Percentiles rank a stretch among this genome's conserved stretches.
These are phyloP conservation scores for Liasis olivaceus DNA, from an alignment of 2,797 vertebrate species.

Conservation along the genomic window DNA sequence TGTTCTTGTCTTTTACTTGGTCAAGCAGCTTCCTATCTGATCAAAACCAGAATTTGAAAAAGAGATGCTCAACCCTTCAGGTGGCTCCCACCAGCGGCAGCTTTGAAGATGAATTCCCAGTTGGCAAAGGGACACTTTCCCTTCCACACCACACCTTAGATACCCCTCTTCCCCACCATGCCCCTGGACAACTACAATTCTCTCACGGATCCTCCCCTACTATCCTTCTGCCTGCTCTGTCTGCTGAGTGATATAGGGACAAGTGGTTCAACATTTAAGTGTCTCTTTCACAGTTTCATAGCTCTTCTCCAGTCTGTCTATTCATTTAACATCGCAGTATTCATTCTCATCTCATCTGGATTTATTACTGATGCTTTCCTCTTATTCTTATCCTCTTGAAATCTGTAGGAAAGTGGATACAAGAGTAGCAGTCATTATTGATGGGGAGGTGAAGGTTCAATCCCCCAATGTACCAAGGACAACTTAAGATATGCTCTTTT, in stretches of 20 bases:
- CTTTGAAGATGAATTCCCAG: background rate
- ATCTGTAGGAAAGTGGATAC: background rate
- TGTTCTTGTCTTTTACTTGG: background rate
- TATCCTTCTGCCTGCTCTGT: background rate
- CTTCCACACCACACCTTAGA: background rate
- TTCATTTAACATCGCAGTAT: background rate
- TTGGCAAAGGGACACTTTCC: background rate
- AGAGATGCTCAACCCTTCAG: background rate
- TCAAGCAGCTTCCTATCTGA: background rate
- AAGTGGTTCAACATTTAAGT: background rate
- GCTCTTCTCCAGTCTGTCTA: background rate
- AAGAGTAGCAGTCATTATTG: background rate
- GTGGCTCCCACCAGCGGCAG: background rate
- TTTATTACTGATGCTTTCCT: slow-evolving; percentile 13
- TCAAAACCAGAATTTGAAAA: background rate
- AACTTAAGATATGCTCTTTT: slow-evolving; percentile 33
- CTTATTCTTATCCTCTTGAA: background rate
- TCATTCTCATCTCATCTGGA: background rate
- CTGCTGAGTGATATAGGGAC: background rate
- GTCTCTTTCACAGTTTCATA: background rate
- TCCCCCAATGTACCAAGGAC: slow-evolving; percentile 43
- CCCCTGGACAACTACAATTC: background rate
- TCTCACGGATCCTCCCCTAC: background rate
- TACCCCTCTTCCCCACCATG: background rate
- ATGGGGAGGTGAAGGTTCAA: background rate